Conservation (phyloP, 2,113 vertebrate genomes). For the Cichladusa arquata region DNA sequence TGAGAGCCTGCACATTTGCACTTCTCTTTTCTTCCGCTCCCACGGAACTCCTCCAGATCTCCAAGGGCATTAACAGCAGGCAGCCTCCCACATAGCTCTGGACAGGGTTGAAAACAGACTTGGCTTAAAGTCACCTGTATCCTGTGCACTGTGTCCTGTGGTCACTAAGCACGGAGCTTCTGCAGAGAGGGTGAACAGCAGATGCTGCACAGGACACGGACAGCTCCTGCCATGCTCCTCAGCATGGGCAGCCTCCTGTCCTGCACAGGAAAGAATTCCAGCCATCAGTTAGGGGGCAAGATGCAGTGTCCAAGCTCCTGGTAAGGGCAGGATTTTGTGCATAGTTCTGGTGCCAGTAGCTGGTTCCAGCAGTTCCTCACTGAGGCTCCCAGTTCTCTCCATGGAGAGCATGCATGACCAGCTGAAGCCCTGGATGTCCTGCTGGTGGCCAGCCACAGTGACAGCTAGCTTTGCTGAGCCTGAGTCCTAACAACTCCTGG, state of each 20-base stretch:
- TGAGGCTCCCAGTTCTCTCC: not conserved
- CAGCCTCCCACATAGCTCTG: not conserved
- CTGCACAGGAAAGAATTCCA: not conserved
- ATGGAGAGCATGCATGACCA: not conserved
- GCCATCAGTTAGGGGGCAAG: rapidly evolving
- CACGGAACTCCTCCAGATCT: not conserved
- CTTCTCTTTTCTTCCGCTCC: not conserved
- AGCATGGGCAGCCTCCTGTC: rapidly evolving
- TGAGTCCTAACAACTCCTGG: not conserved
- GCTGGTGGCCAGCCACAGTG: not conserved
- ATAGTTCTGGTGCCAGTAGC: not conserved
- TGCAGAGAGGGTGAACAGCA: not conserved
- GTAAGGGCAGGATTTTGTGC: not conserved
- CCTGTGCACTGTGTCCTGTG: not conserved
- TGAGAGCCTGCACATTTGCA: not conserved
- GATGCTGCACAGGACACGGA: rapidly evolving
- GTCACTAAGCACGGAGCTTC: not conserved
- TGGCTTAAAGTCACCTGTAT: not conserved
- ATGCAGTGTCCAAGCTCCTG: not conserved
- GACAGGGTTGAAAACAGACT: not conserved
- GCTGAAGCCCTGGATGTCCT: not conserved
- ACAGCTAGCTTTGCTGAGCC: not conserved
- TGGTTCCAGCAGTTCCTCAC: not conserved
- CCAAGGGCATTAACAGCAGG: not conserved
- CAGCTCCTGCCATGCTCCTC: not conserved